Percentiles rank a stretch among this genome's conserved stretches.
Evolutionary conservation across 2,113 vertebrate species (phyloP).

Genomic region (Pituophis catenifer): DNA sequence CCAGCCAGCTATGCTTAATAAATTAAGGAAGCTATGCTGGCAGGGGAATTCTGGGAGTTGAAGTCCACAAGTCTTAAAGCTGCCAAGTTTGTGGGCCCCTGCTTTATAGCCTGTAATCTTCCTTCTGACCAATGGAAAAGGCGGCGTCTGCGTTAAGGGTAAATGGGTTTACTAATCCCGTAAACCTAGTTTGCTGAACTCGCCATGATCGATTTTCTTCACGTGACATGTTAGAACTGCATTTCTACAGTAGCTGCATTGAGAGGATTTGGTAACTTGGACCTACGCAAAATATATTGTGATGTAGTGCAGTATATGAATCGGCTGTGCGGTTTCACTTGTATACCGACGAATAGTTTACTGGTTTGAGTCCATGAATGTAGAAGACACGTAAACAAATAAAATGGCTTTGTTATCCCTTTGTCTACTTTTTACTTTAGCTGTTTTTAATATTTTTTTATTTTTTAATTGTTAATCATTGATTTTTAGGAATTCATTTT

Average conservation of each 20-base stretch:
- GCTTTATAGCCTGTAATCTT: neutral
- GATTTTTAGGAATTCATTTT: too few species aligned
- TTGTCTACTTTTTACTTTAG: neutral
- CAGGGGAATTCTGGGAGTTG: too few species aligned
- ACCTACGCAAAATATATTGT: neutral
- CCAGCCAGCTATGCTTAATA: too few species aligned
- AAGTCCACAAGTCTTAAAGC: too few species aligned
- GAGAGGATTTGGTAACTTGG: neutral
- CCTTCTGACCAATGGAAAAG: neutral
- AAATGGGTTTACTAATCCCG: neutral
- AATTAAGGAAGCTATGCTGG: too few species aligned
- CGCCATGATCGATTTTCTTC: neutral
- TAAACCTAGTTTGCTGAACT: neutral
- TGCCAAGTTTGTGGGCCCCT: too few species aligned
- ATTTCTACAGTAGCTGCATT: neutral
- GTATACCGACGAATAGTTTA: neutral
- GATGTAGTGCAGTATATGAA: neutral
- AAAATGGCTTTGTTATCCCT: neutral
- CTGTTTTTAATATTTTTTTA: neutral
- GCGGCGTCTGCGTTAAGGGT: neutral
- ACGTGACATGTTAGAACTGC: neutral
- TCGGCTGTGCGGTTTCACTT: neutral
- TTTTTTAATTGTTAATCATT: neutral
- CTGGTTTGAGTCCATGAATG: neutral
- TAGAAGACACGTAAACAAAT: neutral